phyloP scores from a whole-genome alignment of 2,888 invertebrate genomes.

The Cheilosia urbana region DNA sequence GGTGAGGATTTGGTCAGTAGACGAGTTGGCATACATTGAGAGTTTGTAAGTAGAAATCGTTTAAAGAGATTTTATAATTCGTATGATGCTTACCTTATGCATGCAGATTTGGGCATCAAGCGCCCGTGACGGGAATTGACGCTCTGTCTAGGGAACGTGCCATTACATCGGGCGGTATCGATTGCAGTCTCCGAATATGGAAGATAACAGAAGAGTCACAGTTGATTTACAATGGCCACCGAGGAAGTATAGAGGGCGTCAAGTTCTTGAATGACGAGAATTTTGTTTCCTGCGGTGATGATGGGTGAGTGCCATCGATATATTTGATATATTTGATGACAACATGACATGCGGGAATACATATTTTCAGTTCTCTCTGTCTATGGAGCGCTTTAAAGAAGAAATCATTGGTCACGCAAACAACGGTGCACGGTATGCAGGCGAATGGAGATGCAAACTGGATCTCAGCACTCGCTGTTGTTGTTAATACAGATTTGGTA shows the following conservation, averaged over 20 bases:
- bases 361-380: conserved; percentile 85
- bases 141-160: conserved; percentile 93
- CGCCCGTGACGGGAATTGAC: conserved; percentile 93
- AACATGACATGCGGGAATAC: background rate
- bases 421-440: conserved; percentile 90
- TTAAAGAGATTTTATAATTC: background rate
- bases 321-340: too few species aligned
- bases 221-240: conserved; percentile 94
- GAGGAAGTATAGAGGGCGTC: conserved; percentile 93
- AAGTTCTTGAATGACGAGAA: conserved; percentile 96
- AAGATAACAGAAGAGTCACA: conserved; percentile 99
- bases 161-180: conserved; percentile 95
- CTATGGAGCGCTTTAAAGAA: conserved; percentile 94
- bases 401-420: conserved; percentile 90
- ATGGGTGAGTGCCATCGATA: conserved; percentile 87
- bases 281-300: conserved; percentile 96
- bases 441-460: conserved; percentile 90
- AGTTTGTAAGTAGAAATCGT: conserved; percentile 86
- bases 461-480: conserved; percentile 92
- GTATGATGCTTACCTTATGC: conserved; percentile 16
- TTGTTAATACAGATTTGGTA: conserved; percentile 94
- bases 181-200: conserved; percentile 95
- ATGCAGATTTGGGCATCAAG: conserved; percentile 92
- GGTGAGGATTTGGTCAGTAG: conserved; percentile 97
- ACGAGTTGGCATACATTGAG: conserved; percentile 98